Evolutionary conservation across 2,113 vertebrate species (phyloP), one percentile per base, ranked within the genome.

Genomic region (Tetrao urogallus): DNA sequence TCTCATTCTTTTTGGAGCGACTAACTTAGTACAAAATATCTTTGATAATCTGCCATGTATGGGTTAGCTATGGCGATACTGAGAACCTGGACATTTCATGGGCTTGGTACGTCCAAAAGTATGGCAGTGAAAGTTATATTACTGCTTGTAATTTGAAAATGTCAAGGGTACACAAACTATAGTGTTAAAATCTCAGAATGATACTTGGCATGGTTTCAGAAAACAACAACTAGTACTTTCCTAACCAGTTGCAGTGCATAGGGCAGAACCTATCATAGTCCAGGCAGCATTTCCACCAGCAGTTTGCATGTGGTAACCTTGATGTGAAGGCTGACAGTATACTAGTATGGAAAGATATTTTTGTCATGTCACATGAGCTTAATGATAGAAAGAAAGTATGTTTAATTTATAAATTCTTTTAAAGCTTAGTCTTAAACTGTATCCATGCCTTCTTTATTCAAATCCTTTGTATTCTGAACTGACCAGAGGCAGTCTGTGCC

Each of bases 81-180:
- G 1, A 21, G 24, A 88, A 83, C 2, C 8, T 47, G 19, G 5
- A n/a, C 2, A 12, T 48, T 67, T 52, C 36, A 13, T 18, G 7
- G 25, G 1, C 36, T 66, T 66, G 2, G 5, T 64, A 7, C 2
- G 15, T 2, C 7, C 67, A 1, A 69, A 81, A 60, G 48, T 19
- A 40, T 3, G 8, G 3, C 19, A 8, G 7, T 5, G 3, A n/a
- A 32, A 22, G 6, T 50, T 58, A 19, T 52, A 19, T 43, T 13
- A 66, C 11, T 65, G 3, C 10, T 18, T 28, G 11, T 10, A 76
- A 32, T 82, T 32, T 40, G 24, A 52, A 69, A 27, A 24, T 14
- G 50, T 4, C 0, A 14, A 20, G 25, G 32, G 17, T 5, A 75
- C 8, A 4, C 0, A 0, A 72, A 13, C 34, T 13, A 0, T 4